Conservation (phyloP, 2,797 vertebrate species). For the Smutsia temminckii region DNA sequence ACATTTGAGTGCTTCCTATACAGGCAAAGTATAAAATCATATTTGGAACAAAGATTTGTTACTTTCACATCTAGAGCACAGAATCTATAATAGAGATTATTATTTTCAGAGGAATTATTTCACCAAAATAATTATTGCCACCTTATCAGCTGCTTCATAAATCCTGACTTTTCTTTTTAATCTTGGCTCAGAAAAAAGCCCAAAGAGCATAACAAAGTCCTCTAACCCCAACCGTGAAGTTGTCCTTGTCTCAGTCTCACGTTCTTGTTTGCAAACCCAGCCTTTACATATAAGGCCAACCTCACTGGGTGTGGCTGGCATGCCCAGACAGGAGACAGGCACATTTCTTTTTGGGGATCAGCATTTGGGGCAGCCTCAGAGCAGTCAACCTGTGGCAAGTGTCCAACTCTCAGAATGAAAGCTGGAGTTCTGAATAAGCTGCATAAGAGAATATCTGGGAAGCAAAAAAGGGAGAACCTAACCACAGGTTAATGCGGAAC, state of each 20-base stretch:
- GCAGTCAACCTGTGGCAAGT: background rate
- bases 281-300: background rate
- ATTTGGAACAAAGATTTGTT: conserved; percentile 17
- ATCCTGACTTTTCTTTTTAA: background rate
- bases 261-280: background rate
- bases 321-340: background rate
- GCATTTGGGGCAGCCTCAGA: conserved; percentile 33
- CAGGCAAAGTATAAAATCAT: background rate
- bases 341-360: conserved; percentile 35
- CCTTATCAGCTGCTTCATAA: conserved; percentile 30
- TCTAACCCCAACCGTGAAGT: background rate
- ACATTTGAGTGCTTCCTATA: background rate
- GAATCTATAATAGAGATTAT: background rate
- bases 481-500: background rate
- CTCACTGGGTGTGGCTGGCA: background rate
- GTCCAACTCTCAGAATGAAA: conserved; percentile 22
- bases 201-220: background rate
- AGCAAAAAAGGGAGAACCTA: background rate
- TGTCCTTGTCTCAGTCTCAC: background rate
- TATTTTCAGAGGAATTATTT: conserved; percentile 47
- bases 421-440: background rate
- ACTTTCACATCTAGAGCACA: background rate
- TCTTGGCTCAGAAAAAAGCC: conserved; percentile 41
- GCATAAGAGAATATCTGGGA: background rate
- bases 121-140: conserved; percentile 36